phyloP scores from a whole-genome alignment of 2,113 vertebrate species.

The Mungos mungo region DNA sequence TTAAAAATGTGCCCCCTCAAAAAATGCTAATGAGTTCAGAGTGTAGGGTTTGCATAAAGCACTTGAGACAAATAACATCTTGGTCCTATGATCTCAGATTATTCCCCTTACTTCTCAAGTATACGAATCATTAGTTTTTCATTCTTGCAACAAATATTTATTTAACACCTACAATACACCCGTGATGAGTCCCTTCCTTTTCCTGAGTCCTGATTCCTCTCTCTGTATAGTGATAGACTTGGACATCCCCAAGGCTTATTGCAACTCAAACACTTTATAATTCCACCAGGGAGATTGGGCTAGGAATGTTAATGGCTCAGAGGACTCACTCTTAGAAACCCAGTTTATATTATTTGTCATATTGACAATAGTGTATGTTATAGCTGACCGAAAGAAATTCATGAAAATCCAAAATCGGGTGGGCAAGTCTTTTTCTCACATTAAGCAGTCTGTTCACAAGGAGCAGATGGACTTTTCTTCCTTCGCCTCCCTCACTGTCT shows the following conservation, averaged over 20 bases:
- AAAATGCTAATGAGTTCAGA: background rate
- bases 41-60: background rate
- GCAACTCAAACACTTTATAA: background rate
- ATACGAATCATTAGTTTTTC: background rate
- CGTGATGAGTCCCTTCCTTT: background rate
- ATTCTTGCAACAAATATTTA: background rate
- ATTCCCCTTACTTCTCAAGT: background rate
- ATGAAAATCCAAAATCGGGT: background rate
- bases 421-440: background rate
- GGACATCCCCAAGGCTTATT: background rate
- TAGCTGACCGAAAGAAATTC: background rate
- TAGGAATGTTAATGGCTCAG: background rate
- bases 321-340: slow-evolving; percentile 1
- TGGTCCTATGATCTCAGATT: background rate
- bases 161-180: background rate
- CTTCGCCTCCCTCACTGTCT: background rate
- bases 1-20: slow-evolving; percentile 6
- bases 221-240: background rate
- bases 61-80: background rate
- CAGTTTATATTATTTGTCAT: slow-evolving; percentile 1
- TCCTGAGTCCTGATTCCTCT: background rate
- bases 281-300: background rate
- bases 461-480: background rate
- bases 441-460: background rate
- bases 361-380: background rate